Evolutionary conservation across 2,888 invertebrate species (phyloP).

Genomic region (Lomographa bimaculata): DNA sequence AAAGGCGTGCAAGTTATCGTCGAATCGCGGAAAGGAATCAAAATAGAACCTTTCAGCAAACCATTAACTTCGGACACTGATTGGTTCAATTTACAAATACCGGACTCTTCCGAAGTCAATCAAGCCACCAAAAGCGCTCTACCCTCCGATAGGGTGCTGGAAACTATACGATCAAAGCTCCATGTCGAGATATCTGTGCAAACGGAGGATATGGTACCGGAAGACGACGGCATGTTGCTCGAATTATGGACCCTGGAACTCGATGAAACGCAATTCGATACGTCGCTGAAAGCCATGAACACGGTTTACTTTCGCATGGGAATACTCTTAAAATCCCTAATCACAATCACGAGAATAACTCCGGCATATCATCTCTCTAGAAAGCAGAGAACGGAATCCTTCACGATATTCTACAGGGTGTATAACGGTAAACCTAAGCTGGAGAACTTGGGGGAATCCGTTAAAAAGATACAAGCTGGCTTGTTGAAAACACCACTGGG

Average conservation of each 20-base stretch:
- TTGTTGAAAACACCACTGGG: conserved; percentile 95
- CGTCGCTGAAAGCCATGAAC: conserved; percentile 88
- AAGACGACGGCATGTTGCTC: conserved; percentile 94
- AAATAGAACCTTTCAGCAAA: conserved; percentile 91
- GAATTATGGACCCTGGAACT: conserved; percentile 94
- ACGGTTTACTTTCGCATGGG: conserved; percentile 97
- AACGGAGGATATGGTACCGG: conserved; percentile 87
- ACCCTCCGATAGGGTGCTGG: conserved; percentile 74
- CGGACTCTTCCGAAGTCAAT: conserved; percentile 93
- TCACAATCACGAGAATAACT: conserved; percentile 94
- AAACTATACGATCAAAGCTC: conserved; percentile 84
- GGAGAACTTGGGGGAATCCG: conserved; percentile 90
- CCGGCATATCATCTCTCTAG: conserved; percentile 96
- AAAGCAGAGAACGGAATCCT: conserved; percentile 94
- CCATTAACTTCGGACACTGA: conserved; percentile 90
- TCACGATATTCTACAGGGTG: conserved; percentile 95
- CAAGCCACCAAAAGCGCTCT: conserved; percentile 91
- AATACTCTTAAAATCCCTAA: conserved; percentile 93
- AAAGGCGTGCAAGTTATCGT: conserved; percentile 96
- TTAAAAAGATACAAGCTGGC: conserved; percentile 92
- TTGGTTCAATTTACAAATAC: conserved; percentile 96
- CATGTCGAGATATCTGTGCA: conserved; percentile 95
- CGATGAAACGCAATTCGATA: conserved; percentile 86
- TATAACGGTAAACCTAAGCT: conserved; percentile 91
- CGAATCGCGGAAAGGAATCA: conserved; percentile 95